A percentile compares a stretch with the other conserved stretches of the same genome.
Evolutionary conservation across 2,113 vertebrate species (phyloP).

Genomic region (Brienomyrus brachyistius): DNA sequence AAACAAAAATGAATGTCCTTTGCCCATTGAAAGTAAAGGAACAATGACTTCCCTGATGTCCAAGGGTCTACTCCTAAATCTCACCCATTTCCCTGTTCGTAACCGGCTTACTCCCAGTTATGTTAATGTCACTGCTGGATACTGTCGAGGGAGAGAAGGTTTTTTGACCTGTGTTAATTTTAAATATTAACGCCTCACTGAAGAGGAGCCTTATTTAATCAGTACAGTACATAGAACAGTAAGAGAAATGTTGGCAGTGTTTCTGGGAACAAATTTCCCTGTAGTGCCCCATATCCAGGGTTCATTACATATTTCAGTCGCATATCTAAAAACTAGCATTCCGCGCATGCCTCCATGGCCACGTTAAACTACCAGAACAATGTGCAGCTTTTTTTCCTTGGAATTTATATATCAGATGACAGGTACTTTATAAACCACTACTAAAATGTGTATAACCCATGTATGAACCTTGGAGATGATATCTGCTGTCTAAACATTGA

Average conservation of each 20-base stretch:
- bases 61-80: conserved; percentile 20
- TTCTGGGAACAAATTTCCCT: conserved; percentile 16
- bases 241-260: conserved; percentile 18
- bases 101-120: conserved; percentile 14
- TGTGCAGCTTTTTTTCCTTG: neutral
- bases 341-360: neutral
- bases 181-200: conserved; percentile 19
- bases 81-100: conserved; percentile 17
- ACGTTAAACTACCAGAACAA: neutral
- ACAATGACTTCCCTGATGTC: neutral
- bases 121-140: conserved; percentile 20
- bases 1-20: neutral
- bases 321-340: neutral
- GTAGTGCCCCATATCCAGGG: conserved; percentile 14
- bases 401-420: neutral
- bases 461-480: neutral
- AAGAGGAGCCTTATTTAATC: conserved; percentile 31
- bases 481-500: neutral
- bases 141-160: neutral
- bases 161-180: conserved; percentile 24
- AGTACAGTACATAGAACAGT: conserved; percentile 31
- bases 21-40: conserved; percentile 29
- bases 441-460: neutral
- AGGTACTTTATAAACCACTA: neutral
- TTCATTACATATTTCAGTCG: neutral